phyloP scores from a whole-genome alignment of 2,113 vertebrate genomes.

The Halichoerus grypus region DNA sequence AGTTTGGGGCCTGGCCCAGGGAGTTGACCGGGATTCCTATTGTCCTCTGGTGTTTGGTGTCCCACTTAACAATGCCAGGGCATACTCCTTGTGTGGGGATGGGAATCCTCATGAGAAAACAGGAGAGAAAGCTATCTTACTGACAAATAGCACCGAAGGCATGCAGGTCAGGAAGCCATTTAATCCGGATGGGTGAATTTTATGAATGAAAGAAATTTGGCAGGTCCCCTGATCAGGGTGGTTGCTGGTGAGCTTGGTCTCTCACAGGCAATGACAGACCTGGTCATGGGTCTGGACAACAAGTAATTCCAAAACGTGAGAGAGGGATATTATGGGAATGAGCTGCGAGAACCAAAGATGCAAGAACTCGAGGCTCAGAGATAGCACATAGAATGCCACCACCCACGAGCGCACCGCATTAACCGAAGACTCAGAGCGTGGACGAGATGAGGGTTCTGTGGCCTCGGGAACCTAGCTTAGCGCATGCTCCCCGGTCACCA shows the following conservation, averaged over 20 bases:
- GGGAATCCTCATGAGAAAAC: slow-evolving; percentile 70
- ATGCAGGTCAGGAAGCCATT: slow-evolving; percentile 48
- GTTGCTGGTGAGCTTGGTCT: background rate
- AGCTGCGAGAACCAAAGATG: background rate
- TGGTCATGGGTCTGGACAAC: background rate
- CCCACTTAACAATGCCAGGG: background rate
- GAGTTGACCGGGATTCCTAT: background rate
- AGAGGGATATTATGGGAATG: background rate
- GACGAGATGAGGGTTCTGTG: background rate
- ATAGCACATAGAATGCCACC: background rate
- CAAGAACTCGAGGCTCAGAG: background rate
- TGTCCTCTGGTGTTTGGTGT: background rate
- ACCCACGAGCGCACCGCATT: background rate
- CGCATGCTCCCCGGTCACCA: background rate
- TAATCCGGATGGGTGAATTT: slow-evolving; percentile 55
- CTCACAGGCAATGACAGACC: background rate
- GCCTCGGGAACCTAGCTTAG: background rate
- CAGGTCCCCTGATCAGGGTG: background rate
- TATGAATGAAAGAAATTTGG: slow-evolving; percentile 31
- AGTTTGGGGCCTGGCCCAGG: slow-evolving; percentile 49
- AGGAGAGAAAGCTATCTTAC: slow-evolving; percentile 19
- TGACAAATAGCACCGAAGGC: slow-evolving; percentile 54
- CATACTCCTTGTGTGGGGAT: background rate
- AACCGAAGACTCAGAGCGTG: background rate
- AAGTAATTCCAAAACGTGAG: background rate